Evolutionary conservation across 2,797 vertebrate species (phyloP).

Genomic region (Thaleichthys pacificus): DNA sequence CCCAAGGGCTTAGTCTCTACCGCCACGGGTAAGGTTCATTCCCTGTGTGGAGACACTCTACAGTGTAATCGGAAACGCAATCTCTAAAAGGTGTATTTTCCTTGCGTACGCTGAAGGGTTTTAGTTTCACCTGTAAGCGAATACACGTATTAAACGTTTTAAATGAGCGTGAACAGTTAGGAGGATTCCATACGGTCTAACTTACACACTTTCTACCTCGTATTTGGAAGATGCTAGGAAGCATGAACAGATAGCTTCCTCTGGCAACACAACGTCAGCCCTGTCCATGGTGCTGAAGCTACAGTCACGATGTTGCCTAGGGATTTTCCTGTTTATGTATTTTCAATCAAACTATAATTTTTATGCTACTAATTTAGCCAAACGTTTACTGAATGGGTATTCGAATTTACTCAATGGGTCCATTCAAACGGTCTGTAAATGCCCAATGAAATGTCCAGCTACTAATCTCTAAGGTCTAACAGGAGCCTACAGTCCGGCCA

Average conservation of each 20-base stretch:
- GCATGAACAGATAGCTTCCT: no score
- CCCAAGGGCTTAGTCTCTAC: conserved; percentile 77
- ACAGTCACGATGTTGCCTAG: conserved; percentile 7
- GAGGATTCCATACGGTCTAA: no score
- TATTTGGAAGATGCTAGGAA: no score
- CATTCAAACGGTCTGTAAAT: conserved; percentile 27
- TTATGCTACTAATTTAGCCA: background rate
- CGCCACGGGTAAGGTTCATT: conserved; percentile 75
- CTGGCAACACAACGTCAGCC: conserved; percentile 15
- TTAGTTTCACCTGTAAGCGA: background rate
- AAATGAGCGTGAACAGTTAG: background rate
- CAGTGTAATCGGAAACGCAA: conserved; percentile 24
- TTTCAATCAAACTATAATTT: background rate
- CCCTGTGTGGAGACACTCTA: conserved; percentile 52
- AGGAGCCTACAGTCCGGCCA: conserved; percentile 27
- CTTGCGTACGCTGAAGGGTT: background rate
- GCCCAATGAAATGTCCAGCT: conserved; percentile 15
- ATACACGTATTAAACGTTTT: background rate
- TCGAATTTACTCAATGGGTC: conserved; percentile 48
- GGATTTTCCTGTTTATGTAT: background rate
- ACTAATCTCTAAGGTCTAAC: conserved; percentile 42
- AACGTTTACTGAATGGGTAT: conserved; percentile 19
- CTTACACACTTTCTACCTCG: no score
- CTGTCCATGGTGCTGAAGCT: conserved; percentile 77
- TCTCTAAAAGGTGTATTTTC: conserved; percentile 2